Base-by-base conservation (phyloP, 2,113 vertebrate genomes). In the Genyomyrus donnyi region DNA sequence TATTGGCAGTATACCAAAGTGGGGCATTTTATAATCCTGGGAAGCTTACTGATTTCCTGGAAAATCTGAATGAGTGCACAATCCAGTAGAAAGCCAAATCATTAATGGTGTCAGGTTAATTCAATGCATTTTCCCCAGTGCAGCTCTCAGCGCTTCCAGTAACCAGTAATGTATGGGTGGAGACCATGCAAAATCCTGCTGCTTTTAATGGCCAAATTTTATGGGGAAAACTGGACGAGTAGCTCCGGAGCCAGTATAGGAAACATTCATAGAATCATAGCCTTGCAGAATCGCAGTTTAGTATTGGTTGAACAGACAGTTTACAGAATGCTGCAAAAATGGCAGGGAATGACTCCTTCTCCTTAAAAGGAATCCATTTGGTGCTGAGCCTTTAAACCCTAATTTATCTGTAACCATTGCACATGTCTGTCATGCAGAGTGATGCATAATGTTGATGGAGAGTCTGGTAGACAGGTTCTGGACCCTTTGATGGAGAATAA, bases 1-100 rank as follows among this genome's bases (percentile, higher is more conserved):
- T 86, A 90, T 86, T 70, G n/a, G 70, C 86, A 83, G 62, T 87
- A 17, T 58, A 85, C 39, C 46, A 86, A 88, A 91, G 19, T 91
- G 84, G 88, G 83, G 58, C 90, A 88, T 85, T 45, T 80, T 88
- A 45, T 89, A 90, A 84, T 90, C 90, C 90, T 52, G 17, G 24
- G 77, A 89, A 86, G 46, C 50, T 88, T 46, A 21, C 39, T 42
- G 50, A 50, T 77, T 90, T 88, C 62, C 53, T 83, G 2, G 87
- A 56, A 85, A 89, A 89, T 91, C 52, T 89, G 89, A 39, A 87
- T 89, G 70, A 70, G 56, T 11, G 8, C 19, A 89, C 46, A 88
- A 42, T 49, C 17, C n/a, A 58, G 70, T 48, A 88, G 48, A 39
- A 80, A 17, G 45, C 46, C 24, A 17, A 50, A 87, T 39, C 31